Percentiles rank a stretch among this genome's conserved stretches.
Evolutionary conservation across 2,888 invertebrate genomes (phyloP).

Genomic region (Conchocele bisecta): DNA sequence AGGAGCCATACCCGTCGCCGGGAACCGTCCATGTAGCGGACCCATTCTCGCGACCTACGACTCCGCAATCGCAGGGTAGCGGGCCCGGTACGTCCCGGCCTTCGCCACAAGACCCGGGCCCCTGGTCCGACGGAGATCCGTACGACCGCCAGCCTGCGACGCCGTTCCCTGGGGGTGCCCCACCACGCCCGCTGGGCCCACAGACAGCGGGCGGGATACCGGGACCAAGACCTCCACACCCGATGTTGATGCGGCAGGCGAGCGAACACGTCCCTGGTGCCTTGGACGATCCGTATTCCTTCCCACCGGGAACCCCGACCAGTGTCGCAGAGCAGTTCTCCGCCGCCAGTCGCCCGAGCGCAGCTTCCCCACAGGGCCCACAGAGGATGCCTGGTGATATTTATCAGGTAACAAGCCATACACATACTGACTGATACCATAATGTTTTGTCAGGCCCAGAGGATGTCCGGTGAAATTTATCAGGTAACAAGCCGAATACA

Average conservation of each 20-base stretch:
- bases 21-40: background rate
- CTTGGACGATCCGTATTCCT: slow-evolving; percentile 83
- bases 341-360: background rate
- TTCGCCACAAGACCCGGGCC: slow-evolving; percentile 41
- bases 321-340: slow-evolving; percentile 8
- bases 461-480: too few relatives aligned
- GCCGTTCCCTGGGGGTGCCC: slow-evolving; percentile 5
- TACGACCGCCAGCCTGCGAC: slow-evolving; percentile 42
- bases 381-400: too few relatives aligned
- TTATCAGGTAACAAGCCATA: too few relatives aligned
- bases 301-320: slow-evolving; percentile 30
- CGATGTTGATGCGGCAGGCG: slow-evolving; percentile 31
- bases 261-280: slow-evolving; percentile 34
- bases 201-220: background rate
- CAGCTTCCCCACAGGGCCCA: too few relatives aligned
- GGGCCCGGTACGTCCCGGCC: slow-evolving; percentile 35
- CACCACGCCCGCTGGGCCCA: slow-evolving; percentile 1
- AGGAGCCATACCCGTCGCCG: slow-evolving; percentile 18
- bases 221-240: slow-evolving; percentile 7
- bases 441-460: too few relatives aligned
- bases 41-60: background rate
- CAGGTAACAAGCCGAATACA: too few relatives aligned
- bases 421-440: too few relatives aligned
- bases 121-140: slow-evolving; percentile 35
- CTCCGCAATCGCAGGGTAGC: too few relatives aligned